Base-by-base conservation (phyloP, 1,140 invertebrate species). In the Hylaeus volcanicus region DNA sequence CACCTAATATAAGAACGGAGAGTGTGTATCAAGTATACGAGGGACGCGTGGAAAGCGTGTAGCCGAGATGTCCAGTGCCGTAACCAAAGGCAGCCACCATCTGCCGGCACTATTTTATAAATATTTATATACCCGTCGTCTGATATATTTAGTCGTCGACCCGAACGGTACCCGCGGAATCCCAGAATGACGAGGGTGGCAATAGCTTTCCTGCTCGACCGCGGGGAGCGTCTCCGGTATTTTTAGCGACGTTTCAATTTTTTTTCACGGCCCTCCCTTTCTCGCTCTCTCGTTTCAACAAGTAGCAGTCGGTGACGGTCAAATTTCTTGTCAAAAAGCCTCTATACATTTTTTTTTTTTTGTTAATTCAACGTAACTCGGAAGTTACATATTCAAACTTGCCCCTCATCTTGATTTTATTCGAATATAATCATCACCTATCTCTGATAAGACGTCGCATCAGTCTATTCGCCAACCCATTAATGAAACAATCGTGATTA, bases 31-130 rank as follows among this genome's bases (percentile, higher is more conserved):
- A 45, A 63, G 58, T 63, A 15, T 43, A 45, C 3, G 56, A 12
- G 45, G 9, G 56, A 14, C 43, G 75, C 26, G 64, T 51, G 66
- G 37, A 61, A 26, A 41, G 8, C 64, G 60, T 6, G 55, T 43
- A 15, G n/a, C 58, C 14, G 11, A 37, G 51, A 51, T 51, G 26
- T 51, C 60, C 66, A 26, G 70, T 77, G 53, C 61, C 74, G 74
- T 81, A 71, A 83, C 83, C 77, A 83, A 79, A 83, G 78, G 65
- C 81, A 83, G 60, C 82, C 77, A 85, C 81, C 87, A 88, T 86
- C 85, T 88, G 87, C 85, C 85, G 74, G 79, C 83, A 81, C 83
- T 88, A 88, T 85, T 87, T 88, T 88, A 88, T 85, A 86, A 88
- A 88, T 88, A 88, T 88, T 86, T 88, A 88, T 88, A 83, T 81